A percentile compares a stretch with the other conserved stretches of the same genome.
These are phyloP conservation scores for Leucoma salicis DNA, from an alignment of 2,888 invertebrate species.

Conservation along the genomic window DNA sequence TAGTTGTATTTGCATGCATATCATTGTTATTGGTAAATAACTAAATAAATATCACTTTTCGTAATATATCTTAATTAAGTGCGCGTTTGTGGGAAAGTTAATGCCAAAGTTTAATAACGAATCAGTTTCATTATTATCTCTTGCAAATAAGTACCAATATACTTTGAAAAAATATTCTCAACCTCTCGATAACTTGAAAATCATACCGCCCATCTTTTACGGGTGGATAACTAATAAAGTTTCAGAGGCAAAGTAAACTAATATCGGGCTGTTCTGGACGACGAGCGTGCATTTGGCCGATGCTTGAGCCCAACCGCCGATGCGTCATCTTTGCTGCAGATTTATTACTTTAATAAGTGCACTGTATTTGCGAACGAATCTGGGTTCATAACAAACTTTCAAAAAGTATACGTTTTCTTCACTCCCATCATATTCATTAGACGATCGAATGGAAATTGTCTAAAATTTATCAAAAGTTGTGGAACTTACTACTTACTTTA, in stretches of 20 bases:
- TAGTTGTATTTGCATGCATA: no score
- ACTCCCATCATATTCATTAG: no score
- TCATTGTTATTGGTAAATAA: no score
- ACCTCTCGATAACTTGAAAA: slow-evolving; percentile 74
- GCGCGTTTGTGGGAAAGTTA: no score
- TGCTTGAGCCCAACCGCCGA: slow-evolving; percentile 29
- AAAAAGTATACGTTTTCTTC: no score
- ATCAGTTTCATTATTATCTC: not conserved
- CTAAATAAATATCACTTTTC: no score
- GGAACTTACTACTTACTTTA: no score
- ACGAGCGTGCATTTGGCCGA: slow-evolving; percentile 42
- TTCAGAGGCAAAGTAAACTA: slow-evolving; percentile 82
- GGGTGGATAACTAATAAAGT: slow-evolving; percentile 78
- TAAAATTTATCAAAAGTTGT: not conserved
- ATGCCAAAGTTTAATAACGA: not conserved
- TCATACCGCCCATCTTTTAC: slow-evolving; percentile 67
- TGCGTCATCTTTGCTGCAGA: slow-evolving; percentile 60
- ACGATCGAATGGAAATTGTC: not conserved
- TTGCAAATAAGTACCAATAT: not conserved
- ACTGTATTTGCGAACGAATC: slow-evolving; percentile 55
- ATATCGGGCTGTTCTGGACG: slow-evolving; percentile 73
- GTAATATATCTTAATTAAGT: no score
- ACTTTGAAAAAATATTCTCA: slow-evolving; percentile 8
- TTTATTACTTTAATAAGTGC: slow-evolving; percentile 77
- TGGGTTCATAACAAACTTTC: no score